Evolutionary conservation across 2,888 invertebrate species (phyloP).

Genomic region (Nowickia ferox): DNA sequence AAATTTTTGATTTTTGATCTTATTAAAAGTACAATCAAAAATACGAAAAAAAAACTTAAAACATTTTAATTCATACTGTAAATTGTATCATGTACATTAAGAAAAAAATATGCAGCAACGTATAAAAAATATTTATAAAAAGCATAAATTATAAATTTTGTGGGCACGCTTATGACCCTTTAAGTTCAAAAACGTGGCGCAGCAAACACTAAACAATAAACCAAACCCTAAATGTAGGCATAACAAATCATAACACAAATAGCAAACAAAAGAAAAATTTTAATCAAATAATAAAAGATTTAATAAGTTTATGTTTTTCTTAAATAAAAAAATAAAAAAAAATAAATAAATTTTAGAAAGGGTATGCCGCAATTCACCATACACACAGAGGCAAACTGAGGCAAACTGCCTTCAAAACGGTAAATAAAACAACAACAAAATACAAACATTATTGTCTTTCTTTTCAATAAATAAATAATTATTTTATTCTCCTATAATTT

Average conservation of each 20-base stretch:
- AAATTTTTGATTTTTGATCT: slow-evolving; percentile 36
- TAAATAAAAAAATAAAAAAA: slow-evolving; percentile 30
- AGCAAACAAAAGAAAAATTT: slow-evolving; percentile 42
- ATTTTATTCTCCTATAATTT: no score
- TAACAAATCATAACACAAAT: slow-evolving; percentile 36
- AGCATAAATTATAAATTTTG: slow-evolving; percentile 71
- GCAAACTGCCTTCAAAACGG: no score
- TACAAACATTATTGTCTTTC: no score
- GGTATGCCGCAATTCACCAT: neutral
- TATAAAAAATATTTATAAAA: neutral
- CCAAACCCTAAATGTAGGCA: slow-evolving; percentile 58
- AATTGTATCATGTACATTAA: slow-evolving; percentile 27
- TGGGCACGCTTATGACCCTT: slow-evolving; percentile 81
- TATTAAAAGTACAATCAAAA: slow-evolving; percentile 47
- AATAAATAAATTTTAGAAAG: slow-evolving; percentile 13
- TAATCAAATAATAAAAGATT: slow-evolving; percentile 50
- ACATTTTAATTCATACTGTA: slow-evolving; percentile 53
- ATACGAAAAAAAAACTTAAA: neutral
- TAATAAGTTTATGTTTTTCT: slow-evolving; percentile 48
- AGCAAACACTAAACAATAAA: slow-evolving; percentile 67
- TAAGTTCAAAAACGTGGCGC: slow-evolving; percentile 80
- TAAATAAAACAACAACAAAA: no score
- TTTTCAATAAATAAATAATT: no score
- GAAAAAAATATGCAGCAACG: slow-evolving; percentile 35
- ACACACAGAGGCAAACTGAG: no score